Base-by-base conservation (phyloP, 2,888 invertebrate genomes). In the Orchesella flavescens region DNA sequence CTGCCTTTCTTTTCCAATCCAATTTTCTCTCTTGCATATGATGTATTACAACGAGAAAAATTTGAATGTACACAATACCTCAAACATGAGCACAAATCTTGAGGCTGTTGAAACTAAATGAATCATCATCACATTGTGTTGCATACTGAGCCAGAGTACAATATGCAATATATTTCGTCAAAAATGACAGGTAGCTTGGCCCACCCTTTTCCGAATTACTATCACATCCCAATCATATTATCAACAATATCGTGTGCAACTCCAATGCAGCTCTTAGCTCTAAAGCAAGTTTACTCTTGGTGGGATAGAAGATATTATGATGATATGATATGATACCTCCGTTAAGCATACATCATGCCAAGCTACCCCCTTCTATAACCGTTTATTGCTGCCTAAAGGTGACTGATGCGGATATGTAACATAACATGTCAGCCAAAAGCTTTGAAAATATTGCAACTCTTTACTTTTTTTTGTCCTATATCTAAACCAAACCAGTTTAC, bases 11-110 rank as follows among this genome's bases (percentile, higher is more conserved):
- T 68, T 77, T 77, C 68, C 76, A 77, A 77, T 77, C 76, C 24
- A 77, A 77, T 77, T 77, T 77, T 77, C 76, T 68, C 76, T 65
- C 65, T 77, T 74, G 63, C 74, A 63, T 73, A 34, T 74, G 63
- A 49, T 63, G 74, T 24, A 49, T n/a, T 74, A 57, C 63, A 74
- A 61, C 61, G 57, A 57, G 59, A 72, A 72, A 57, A 24, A 34
- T 34, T 34, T n/a, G 7, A 2, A 34, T 34, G 34, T 7, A 34
- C 34, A 34, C 34, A 34, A 34, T 34, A 34, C 34, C 34, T 4
- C 2, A 7, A 34, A 34, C 34, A 34, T 7, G 34, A 34, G 65
- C 75, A 59, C 55, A 57, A 46, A 44, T 59, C 76, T 77, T 77
- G 76, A 34, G 76, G 76, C 76, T 77, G 76, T 68, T 55, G 68